These are phyloP conservation scores for Ochotona curzoniae DNA, from an alignment of 2,113 vertebrate species.

Conservation along the genomic window DNA sequence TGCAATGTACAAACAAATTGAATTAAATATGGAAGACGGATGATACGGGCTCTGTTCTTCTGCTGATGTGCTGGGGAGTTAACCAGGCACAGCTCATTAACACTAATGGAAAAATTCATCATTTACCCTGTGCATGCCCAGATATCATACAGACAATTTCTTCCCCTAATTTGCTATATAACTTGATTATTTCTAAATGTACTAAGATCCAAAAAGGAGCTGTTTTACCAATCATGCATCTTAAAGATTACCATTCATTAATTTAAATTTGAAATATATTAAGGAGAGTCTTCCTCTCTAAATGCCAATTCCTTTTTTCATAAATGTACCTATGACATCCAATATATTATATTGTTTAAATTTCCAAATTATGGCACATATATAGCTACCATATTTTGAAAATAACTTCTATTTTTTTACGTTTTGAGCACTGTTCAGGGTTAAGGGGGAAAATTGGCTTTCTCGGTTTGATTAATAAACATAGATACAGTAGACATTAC, in stretches of 20 bases:
- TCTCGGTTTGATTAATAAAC: conserved; percentile 17
- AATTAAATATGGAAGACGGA: conserved; percentile 46
- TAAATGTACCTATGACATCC: background rate
- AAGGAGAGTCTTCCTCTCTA: conserved; percentile 6
- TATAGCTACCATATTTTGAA: conserved; percentile 5
- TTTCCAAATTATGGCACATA: background rate
- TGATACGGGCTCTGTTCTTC: conserved; percentile 8
- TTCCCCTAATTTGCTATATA: conserved; percentile 48
- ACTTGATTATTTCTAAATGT: conserved; percentile 68
- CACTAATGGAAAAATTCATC: conserved; percentile 69
- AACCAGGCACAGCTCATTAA: conserved; percentile 62
- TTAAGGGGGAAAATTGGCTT: background rate
- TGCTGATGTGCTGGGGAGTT: background rate
- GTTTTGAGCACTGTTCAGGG: conserved; percentile 33
- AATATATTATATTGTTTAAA: background rate
- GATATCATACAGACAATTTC: background rate
- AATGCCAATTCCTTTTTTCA: conserved; percentile 33
- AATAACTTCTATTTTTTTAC: conserved; percentile 16
- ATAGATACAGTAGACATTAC: background rate
- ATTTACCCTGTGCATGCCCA: conserved; percentile 36
- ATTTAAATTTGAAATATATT: conserved; percentile 58
- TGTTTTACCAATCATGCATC: conserved; percentile 62
- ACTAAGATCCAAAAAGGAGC: conserved; percentile 49
- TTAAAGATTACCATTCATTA: conserved; percentile 60
- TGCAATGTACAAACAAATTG: conserved; percentile 55